These are phyloP conservation scores for Lucinisca nassula DNA, from an alignment of 2,888 invertebrate genomes.

Conservation along the genomic window DNA sequence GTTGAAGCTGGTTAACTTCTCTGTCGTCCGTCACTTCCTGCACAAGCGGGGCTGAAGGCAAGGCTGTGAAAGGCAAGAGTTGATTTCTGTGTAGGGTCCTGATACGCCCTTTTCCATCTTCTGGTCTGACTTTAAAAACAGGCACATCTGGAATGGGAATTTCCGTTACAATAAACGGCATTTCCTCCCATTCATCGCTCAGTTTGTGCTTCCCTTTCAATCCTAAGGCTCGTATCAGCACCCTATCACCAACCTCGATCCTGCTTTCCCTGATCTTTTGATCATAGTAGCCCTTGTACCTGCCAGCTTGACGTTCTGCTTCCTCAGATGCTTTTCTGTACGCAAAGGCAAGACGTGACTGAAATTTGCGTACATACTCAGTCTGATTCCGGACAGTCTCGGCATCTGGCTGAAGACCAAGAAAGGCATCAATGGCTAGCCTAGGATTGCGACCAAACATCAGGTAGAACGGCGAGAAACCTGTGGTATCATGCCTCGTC, in stretches of 20 bases:
- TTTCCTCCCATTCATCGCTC: too few species aligned
- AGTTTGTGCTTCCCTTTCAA: neutral
- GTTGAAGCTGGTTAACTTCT: too few species aligned
- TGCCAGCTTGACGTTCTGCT: neutral
- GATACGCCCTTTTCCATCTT: too few species aligned
- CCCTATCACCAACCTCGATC: neutral
- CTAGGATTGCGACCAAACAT: neutral
- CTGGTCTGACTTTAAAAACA: too few species aligned
- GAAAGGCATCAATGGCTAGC: neutral
- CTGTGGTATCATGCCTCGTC: neutral
- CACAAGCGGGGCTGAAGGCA: too few species aligned
- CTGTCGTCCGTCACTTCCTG: too few species aligned
- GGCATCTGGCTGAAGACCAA: neutral
- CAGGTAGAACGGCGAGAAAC: neutral
- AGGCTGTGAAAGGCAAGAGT: too few species aligned
- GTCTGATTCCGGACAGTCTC: neutral
- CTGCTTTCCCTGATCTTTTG: neutral
- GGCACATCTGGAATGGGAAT: too few species aligned
- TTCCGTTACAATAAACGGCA: too few species aligned
- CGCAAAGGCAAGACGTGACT: neutral
- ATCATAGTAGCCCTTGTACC: neutral
- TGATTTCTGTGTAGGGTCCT: too few species aligned
- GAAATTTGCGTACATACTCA: neutral
- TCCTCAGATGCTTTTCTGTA: neutral
- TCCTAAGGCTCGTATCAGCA: neutral